phyloP scores from a whole-genome alignment of 2,888 invertebrate species.

The Cryptocephalus moraei region DNA sequence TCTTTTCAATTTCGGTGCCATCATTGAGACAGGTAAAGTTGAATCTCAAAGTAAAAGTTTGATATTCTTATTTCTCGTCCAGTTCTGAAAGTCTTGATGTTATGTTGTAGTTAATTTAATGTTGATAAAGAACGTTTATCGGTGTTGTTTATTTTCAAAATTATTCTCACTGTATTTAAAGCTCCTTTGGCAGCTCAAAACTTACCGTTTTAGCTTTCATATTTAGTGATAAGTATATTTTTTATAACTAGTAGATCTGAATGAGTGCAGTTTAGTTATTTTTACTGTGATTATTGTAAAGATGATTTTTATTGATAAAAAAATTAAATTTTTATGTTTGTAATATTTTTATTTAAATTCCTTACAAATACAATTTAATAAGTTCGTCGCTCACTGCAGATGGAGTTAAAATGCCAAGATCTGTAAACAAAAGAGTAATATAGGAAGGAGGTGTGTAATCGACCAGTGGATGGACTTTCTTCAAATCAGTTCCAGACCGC shows the following conservation, averaged over 20 bases:
- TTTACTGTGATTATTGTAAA: not conserved
- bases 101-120: too few relatives aligned
- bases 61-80: not conserved
- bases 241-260: not conserved
- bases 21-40: too few relatives aligned
- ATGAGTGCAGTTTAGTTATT: not conserved
- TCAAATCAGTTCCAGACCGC: constrained; percentile 33
- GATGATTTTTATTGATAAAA: not conserved
- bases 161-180: too few relatives aligned
- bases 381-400: constrained; percentile 97
- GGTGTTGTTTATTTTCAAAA: too few relatives aligned
- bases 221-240: too few relatives aligned
- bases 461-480: constrained; percentile 73
- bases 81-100: not conserved
- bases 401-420: constrained; percentile 90
- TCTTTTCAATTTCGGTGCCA: too few relatives aligned
- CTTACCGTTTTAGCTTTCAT: too few relatives aligned
- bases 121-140: too few relatives aligned
- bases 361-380: constrained; percentile 87
- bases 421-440: constrained; percentile 88
- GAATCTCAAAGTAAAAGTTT: too few relatives aligned
- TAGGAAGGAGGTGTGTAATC: constrained; percentile 96
- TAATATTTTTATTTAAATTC: not conserved
- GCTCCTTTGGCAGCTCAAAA: too few relatives aligned
- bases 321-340: not conserved